Conservation (phyloP, 1,140 invertebrate genomes). For the Micrasema longulum region DNA sequence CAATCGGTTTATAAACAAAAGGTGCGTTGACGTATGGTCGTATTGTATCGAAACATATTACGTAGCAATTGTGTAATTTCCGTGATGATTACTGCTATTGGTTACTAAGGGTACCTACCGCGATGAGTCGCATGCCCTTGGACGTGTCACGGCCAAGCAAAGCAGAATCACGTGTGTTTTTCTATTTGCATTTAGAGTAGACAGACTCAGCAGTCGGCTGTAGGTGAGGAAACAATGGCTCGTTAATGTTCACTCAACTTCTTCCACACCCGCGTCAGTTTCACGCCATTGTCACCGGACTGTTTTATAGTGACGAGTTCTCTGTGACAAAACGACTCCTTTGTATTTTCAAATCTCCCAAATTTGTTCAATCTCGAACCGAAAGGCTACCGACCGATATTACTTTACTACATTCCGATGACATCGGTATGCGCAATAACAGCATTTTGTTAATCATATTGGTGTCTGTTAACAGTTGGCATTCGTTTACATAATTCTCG, state of each 20-base stretch:
- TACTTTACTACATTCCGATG: too few relatives aligned
- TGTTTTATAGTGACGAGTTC: too few relatives aligned
- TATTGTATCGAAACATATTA: background rate
- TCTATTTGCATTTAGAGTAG: background rate
- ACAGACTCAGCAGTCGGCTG: conserved; percentile 3
- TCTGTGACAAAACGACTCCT: too few relatives aligned
- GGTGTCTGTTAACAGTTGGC: too few relatives aligned
- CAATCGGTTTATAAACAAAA: background rate
- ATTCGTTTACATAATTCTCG: too few relatives aligned
- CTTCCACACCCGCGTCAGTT: conserved; percentile 4
- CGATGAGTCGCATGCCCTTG: conserved; percentile 17
- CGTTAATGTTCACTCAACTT: conserved; percentile 23
- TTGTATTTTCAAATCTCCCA: too few relatives aligned
- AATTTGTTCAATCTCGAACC: too few relatives aligned
- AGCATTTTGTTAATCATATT: too few relatives aligned
- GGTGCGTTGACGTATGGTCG: background rate
- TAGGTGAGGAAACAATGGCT: conserved; percentile 4
- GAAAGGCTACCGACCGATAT: too few relatives aligned
- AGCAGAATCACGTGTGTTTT: conserved; percentile 13
- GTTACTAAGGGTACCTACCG: background rate
- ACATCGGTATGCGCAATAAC: too few relatives aligned
- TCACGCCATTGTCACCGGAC: conserved; percentile 13
- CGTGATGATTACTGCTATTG: background rate
- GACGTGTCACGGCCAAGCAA: conserved; percentile 19
- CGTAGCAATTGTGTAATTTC: conserved; percentile 21